A percentile compares a stretch with the other conserved stretches of the same genome.
These are phyloP conservation scores for Mus caroli DNA, from an alignment of 2,797 vertebrate species.

Conservation along the genomic window DNA sequence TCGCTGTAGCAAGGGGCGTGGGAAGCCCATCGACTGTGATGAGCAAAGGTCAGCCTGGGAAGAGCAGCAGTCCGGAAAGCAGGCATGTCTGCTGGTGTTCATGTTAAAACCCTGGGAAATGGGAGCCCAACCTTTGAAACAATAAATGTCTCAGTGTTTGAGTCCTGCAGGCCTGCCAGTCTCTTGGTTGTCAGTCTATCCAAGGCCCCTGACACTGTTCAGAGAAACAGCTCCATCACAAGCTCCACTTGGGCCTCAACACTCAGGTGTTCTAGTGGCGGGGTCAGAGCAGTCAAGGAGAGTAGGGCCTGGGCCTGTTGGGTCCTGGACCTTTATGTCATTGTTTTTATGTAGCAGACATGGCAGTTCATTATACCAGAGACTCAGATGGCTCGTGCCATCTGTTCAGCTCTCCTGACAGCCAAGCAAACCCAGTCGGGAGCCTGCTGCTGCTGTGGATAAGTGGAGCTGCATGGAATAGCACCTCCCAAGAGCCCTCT, in stretches of 20 bases:
- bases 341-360: too few relatives aligned
- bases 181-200: not conserved
- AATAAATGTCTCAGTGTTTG: slow-evolving; percentile 76
- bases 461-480: too few relatives aligned
- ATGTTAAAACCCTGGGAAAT: not conserved
- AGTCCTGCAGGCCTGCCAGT: not conserved
- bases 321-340: not conserved
- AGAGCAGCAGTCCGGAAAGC: not conserved
- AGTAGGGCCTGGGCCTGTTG: not conserved
- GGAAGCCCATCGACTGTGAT: too few relatives aligned
- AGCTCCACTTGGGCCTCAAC: not conserved
- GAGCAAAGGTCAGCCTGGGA: not conserved
- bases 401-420: too few relatives aligned
- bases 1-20: not conserved
- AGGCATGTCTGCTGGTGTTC: not conserved
- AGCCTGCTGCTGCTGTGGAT: not conserved
- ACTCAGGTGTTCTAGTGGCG: too few relatives aligned
- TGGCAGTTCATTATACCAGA: not conserved
- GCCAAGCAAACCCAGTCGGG: not conserved
- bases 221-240: not conserved
- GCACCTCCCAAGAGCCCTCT: not conserved
- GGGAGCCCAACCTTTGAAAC: slow-evolving; percentile 16
- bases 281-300: not conserved
- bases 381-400: too few relatives aligned
- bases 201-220: not conserved